Conservation (phyloP, 2,888 invertebrate species). For the Troides helena region DNA sequence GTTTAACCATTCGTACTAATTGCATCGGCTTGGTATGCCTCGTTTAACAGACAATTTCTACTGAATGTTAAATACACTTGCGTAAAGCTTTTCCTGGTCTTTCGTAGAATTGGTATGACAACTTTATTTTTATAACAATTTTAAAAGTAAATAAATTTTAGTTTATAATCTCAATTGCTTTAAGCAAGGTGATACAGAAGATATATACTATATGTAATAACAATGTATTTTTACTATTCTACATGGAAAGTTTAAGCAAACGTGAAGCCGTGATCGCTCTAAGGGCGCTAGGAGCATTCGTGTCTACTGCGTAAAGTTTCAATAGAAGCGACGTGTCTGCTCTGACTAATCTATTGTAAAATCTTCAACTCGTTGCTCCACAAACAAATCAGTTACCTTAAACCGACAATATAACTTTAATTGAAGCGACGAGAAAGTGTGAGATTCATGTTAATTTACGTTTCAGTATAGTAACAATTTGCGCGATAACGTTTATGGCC, state of each 20-base stretch:
- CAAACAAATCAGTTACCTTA: slow-evolving; percentile 1
- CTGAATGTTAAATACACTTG: too few species aligned
- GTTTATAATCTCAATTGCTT: too few species aligned
- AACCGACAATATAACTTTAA: neutral
- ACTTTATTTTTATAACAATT: too few species aligned
- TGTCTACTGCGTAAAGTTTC: slow-evolving; percentile 8
- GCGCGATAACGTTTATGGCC: slow-evolving; percentile 55
- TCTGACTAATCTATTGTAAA: slow-evolving; percentile 2
- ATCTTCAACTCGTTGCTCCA: neutral
- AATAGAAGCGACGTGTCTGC: neutral
- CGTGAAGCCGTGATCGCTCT: slow-evolving; percentile 6
- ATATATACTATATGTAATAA: neutral
- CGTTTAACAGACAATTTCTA: slow-evolving; percentile 15
- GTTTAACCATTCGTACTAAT: slow-evolving; percentile 20
- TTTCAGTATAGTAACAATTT: slow-evolving; percentile 54
- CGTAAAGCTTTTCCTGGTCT: too few species aligned
- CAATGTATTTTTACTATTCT: neutral
- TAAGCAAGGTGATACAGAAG: too few species aligned
- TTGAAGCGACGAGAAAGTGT: slow-evolving; percentile 33
- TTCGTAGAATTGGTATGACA: too few species aligned
- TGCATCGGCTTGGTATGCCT: slow-evolving; percentile 14
- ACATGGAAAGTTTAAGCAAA: neutral
- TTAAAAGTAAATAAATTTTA: too few species aligned
- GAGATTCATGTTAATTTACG: slow-evolving; percentile 54
- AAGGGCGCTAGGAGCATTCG: neutral